These are phyloP conservation scores for Metallyticus violacea DNA, from an alignment of 2,888 invertebrate species.

Conservation along the genomic window DNA sequence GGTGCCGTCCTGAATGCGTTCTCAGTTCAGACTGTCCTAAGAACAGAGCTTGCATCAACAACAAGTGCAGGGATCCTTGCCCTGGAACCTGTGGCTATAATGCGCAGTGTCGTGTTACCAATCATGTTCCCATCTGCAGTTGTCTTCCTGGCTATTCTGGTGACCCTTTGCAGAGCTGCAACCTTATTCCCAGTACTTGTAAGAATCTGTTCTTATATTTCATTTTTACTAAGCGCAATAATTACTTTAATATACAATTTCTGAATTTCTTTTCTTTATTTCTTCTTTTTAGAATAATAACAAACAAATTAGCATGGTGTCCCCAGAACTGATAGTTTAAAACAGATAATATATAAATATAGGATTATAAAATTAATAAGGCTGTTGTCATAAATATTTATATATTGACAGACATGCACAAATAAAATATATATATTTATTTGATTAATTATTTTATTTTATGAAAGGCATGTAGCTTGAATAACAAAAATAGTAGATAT, in stretches of 20 bases:
- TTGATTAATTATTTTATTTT: no score
- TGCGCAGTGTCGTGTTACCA: constrained; percentile 70
- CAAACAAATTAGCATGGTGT: not conserved
- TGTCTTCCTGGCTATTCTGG: constrained; percentile 71
- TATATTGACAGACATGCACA: no score
- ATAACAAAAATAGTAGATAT: no score
- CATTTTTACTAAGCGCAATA: not conserved
- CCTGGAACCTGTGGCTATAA: constrained; percentile 74
- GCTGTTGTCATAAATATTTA: no score
- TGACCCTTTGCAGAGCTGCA: constrained; percentile 66
- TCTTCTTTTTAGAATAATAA: not conserved
- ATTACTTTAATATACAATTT: not conserved
- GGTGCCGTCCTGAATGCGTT: constrained; percentile 78
- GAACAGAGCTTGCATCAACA: constrained; percentile 70
- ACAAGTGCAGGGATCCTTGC: constrained; percentile 77
- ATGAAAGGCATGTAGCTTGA: no score
- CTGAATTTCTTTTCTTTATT: not conserved
- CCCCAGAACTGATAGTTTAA: no score
- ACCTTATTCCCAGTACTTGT: constrained; percentile 41
- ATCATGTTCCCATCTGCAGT: constrained; percentile 74
- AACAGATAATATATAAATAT: not conserved
- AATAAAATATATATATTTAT: no score
- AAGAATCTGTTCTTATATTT: constrained; percentile 36
- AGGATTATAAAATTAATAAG: not conserved
- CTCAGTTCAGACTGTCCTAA: constrained; percentile 72